Evolutionary conservation across 2,113 vertebrate species (phyloP).

Genomic region (Cranoglanis bouderius): DNA sequence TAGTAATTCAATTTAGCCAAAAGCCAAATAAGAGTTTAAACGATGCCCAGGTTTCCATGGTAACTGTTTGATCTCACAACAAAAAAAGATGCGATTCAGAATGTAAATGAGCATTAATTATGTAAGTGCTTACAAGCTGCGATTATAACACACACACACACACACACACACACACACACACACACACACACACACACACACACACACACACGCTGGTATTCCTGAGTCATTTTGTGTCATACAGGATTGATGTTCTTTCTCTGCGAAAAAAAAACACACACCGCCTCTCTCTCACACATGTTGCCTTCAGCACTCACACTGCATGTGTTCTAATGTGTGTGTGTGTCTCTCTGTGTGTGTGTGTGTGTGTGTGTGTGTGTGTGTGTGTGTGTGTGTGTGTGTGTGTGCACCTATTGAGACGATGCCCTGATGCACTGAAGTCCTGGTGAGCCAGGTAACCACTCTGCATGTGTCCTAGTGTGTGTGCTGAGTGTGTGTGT

Average conservation of each 20-base stretch:
- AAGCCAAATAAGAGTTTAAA: conserved; percentile 39
- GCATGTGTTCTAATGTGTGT: background rate
- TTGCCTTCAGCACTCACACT: background rate
- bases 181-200: conserved; percentile 5
- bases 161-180: conserved; percentile 10
- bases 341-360: conserved; percentile 7
- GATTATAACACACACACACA: background rate
- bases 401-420: background rate
- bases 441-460: too few relatives aligned
- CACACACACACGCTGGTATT: background rate
- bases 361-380: conserved; percentile 21
- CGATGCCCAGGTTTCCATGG: conserved; percentile 53
- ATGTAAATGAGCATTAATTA: conserved; percentile 61
- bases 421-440: background rate
- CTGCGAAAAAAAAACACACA: background rate
- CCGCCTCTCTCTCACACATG: background rate
- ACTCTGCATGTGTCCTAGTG: background rate
- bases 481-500: too few relatives aligned
- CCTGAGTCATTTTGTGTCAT: background rate
- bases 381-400: conserved; percentile 10
- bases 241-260: background rate
- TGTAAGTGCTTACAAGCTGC: conserved; percentile 13
- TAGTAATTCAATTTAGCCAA: conserved; percentile 34
- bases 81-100: conserved; percentile 47
- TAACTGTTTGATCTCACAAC: conserved; percentile 49